Evolutionary conservation across 1,140 invertebrate species (phyloP).

Genomic region (Formica selysi): DNA sequence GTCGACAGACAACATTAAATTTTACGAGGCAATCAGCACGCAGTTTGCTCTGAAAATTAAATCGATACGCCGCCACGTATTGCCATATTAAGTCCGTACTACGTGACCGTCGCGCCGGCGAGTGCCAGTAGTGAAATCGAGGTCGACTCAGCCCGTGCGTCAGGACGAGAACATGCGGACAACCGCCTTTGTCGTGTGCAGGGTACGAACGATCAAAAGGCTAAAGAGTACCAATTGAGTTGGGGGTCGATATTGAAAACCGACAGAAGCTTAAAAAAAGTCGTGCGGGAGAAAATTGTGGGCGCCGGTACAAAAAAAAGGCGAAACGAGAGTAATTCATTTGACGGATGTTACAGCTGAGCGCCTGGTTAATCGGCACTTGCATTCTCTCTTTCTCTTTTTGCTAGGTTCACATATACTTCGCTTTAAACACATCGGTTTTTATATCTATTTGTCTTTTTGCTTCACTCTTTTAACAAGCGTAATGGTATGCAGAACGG

Average conservation of each 20-base stretch:
- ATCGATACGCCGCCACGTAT: slow-evolving; percentile 67
- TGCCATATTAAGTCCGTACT: slow-evolving; percentile 61
- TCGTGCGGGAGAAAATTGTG: not conserved
- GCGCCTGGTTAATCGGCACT: slow-evolving; percentile 32
- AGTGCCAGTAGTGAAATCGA: slow-evolving; percentile 76
- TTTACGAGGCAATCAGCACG: slow-evolving; percentile 65
- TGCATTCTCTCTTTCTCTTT: not conserved
- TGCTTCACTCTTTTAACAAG: slow-evolving; percentile 31
- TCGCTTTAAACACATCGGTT: not conserved
- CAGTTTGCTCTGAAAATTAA: slow-evolving; percentile 68
- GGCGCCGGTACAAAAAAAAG: not conserved
- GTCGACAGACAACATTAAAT: slow-evolving; percentile 34
- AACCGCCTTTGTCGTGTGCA: slow-evolving; percentile 70
- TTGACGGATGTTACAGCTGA: slow-evolving; percentile 41
- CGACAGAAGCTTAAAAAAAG: slow-evolving; percentile 61
- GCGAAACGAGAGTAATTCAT: slow-evolving; percentile 32
- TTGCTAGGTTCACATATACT: slow-evolving; percentile 10
- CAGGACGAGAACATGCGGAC: slow-evolving; percentile 72
- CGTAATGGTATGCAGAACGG: slow-evolving; percentile 4
- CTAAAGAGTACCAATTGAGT: slow-evolving; percentile 73
- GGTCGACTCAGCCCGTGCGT: slow-evolving; percentile 73
- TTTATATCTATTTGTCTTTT: slow-evolving; percentile 8
- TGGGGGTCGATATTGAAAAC: slow-evolving; percentile 66
- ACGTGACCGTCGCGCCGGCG: slow-evolving; percentile 57
- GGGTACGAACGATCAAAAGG: slow-evolving; percentile 72